These are phyloP conservation scores for Manduca sexta DNA, from an alignment of 1,140 invertebrate genomes.

Conservation along the genomic window DNA sequence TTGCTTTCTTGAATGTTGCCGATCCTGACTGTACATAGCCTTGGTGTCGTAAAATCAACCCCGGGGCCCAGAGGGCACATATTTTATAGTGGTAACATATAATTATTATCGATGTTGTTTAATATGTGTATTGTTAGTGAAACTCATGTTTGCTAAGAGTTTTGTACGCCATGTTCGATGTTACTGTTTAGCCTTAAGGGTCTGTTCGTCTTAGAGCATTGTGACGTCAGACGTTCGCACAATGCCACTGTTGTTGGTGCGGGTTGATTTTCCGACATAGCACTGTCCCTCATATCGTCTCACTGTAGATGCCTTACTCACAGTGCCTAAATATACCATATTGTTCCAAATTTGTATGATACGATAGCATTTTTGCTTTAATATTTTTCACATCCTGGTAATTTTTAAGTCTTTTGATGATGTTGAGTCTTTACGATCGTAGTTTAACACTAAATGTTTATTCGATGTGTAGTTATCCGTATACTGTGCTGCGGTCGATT, in stretches of 20 bases:
- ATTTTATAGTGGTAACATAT: not conserved
- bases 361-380: conserved; percentile 55
- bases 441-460: conserved; percentile 6
- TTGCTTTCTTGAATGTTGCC: not conserved
- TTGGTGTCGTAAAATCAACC: no score
- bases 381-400: conserved; percentile 53
- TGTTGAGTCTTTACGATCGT: conserved; percentile 30
- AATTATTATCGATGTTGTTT: not conserved
- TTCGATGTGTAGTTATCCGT: conserved; percentile 2
- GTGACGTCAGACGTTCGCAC: no score
- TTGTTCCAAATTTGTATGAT: conserved; percentile 67
- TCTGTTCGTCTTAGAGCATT: no score
- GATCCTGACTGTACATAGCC: no score
- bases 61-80: no score
- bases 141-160: no score
- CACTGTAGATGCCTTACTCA: conserved; percentile 75
- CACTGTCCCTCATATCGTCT: conserved; percentile 48
- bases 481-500: conserved; percentile 13
- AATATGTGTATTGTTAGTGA: not conserved
- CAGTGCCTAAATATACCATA: conserved; percentile 73
- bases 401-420: conserved; percentile 38
- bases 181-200: no score
- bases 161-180: no score
- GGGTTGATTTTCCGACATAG: not conserved
- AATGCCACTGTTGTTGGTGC: no score